Conservation (phyloP, 2,113 vertebrate genomes). For the Vulpes ferrilata region DNA sequence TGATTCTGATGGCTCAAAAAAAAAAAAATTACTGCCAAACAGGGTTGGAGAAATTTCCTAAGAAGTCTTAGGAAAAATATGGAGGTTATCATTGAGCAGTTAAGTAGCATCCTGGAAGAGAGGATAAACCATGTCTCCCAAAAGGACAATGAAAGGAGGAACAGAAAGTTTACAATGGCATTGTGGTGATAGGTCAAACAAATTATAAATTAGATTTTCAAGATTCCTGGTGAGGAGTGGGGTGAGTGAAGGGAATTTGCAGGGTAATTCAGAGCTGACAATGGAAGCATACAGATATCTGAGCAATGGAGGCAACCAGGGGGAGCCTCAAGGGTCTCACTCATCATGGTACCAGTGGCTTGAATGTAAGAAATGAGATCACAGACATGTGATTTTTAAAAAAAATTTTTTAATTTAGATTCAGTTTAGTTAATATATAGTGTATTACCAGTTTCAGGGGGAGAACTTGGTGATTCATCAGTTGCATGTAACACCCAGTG, state of each 20-base stretch:
- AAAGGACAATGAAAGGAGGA: constrained; percentile 32
- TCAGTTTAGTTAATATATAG: not conserved
- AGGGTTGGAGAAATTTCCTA: not conserved
- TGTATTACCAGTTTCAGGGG: not conserved
- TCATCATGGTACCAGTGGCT: not conserved
- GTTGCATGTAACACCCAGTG: not conserved
- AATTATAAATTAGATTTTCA: not conserved
- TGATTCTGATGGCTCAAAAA: not conserved
- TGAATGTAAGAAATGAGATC: not conserved
- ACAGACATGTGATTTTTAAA: not conserved
- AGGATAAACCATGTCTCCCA: not conserved
- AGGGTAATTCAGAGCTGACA: not conserved
- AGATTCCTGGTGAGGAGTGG: not conserved
- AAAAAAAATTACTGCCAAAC: not conserved
- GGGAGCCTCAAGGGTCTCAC: no score
- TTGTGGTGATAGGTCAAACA: not conserved
- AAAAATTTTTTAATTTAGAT: not conserved
- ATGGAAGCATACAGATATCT: not conserved
- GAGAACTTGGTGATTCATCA: not conserved
- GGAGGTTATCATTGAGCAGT: not conserved
- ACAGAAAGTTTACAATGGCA: not conserved
- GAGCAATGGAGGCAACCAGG: not conserved
- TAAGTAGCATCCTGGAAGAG: not conserved
- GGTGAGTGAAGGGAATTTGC: not conserved
- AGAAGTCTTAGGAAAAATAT: not conserved